Conservation (phyloP, 2,113 vertebrate genomes). For the Pagrus major region DNA sequence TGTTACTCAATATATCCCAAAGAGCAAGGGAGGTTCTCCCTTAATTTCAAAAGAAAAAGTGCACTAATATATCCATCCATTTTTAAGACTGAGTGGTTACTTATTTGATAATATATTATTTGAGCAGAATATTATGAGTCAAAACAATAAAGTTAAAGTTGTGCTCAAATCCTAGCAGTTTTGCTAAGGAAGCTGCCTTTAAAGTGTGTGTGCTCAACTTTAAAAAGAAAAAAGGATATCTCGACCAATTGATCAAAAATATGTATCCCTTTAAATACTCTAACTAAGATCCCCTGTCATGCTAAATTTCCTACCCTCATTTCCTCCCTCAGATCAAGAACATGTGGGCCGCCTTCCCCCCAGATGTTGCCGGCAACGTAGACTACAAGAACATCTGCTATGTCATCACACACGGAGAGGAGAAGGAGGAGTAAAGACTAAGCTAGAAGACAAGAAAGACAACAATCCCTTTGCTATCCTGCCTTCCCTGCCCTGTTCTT, state of each 20-base stretch:
- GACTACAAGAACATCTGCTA: slow-evolving; percentile 98
- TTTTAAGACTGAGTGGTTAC: neutral
- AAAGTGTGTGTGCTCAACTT: too few species aligned
- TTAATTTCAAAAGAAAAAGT: too few species aligned
- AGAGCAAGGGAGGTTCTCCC: neutral
- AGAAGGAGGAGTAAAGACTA: slow-evolving; percentile 89
- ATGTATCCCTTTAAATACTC: neutral
- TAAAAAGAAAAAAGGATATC: too few species aligned
- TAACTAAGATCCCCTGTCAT: neutral
- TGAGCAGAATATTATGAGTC: neutral
- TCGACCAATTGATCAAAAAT: neutral
- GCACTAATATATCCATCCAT: neutral
- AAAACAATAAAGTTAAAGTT: neutral
- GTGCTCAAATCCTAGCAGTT: neutral
- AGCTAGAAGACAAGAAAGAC: slow-evolving; percentile 70
- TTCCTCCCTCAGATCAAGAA: slow-evolving; percentile 85
- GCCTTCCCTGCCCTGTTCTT: slow-evolving; percentile 54
- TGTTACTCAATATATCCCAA: neutral
- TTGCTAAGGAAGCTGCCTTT: neutral
- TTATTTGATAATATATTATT: neutral
- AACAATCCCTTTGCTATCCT: slow-evolving; percentile 77
- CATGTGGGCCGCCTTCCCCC: slow-evolving; percentile 90
- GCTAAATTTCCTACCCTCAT: neutral
- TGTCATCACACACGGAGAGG: slow-evolving; percentile 94
- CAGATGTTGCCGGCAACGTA: slow-evolving; percentile 89